Evolutionary conservation across 2,113 vertebrate genomes (phyloP), one percentile per base, ranked within the genome.

Genomic region (Gambusia holbrooki): DNA sequence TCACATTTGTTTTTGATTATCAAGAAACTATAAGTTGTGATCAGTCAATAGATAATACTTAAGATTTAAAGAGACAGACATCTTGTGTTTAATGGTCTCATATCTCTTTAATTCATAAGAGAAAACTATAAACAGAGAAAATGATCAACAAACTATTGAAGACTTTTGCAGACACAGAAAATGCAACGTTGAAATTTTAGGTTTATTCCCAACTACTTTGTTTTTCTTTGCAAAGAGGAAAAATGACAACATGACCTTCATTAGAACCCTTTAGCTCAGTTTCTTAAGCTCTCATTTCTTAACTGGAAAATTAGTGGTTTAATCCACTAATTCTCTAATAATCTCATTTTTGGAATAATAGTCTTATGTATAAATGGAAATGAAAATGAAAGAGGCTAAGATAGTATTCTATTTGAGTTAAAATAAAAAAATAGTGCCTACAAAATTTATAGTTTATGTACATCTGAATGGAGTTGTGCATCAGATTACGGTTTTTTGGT

Each of bases 231-330:
- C 66, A 68, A 51, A 22, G 40, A 45, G 15, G 14, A 19, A 28
- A 67, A 28, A 45, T 35, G 28, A 3, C 8, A 65, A 25, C 63
- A 25, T 11, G 32, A 5, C 22, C 19, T 11, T 19, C 19, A 5
- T 30, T 4, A 14, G 6, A 2, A 11, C 4, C 3, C 29, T 48
- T 51, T 22, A 69, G 42, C 42, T 69, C 42, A 69, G 66, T 48
- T 68, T 48, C 27, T 69, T 22, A 69, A 32, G 29, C 45, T 67
- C 27, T 70, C 15, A 7, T 30, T 60, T 4, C 17, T 61, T 58
- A 37, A 27, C 51, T 35, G 22, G 28, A n/a, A 64, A 40, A 63
- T 62, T 42, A 72, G 35, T n/a, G 22, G 71, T 64, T 73, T 73
- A 62, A 32, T 64, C 61, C 71, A 45, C 10, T 25, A 4, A 35